These are phyloP conservation scores for Poliocrania exsul DNA, from an alignment of 2,797 vertebrate genomes.

Conservation along the genomic window DNA sequence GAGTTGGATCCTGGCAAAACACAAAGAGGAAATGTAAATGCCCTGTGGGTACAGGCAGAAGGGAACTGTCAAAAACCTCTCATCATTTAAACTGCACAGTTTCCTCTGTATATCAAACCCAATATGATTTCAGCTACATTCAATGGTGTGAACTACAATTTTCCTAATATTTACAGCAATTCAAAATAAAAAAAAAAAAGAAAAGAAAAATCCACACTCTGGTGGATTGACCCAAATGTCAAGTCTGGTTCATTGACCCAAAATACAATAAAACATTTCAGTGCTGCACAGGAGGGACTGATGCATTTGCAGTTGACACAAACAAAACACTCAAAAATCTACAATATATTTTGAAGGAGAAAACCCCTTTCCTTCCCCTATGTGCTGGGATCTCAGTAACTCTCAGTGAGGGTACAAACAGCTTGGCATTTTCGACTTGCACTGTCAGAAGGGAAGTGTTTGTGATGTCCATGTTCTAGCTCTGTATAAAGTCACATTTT, in stretches of 20 bases:
- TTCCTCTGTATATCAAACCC: not conserved
- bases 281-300: not conserved
- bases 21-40: not conserved
- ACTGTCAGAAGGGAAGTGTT: not conserved
- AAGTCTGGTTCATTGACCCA: not conserved
- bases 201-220: not conserved
- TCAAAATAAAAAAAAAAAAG: not conserved
- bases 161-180: not conserved
- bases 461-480: not conserved
- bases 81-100: not conserved
- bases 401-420: not conserved
- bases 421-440: not conserved
- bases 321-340: not conserved
- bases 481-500: not conserved
- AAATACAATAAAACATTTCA: not conserved
- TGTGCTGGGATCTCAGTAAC: not conserved
- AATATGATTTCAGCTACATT: not conserved
- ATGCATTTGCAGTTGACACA: not conserved
- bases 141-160: not conserved
- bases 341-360: not conserved
- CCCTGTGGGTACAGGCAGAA: not conserved
- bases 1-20: slow-evolving; percentile 86
- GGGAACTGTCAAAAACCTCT: not conserved
- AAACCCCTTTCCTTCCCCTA: not conserved
- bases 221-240: not conserved